phyloP scores from a whole-genome alignment of 2,113 vertebrate species.

The Pelecanus crispus region DNA sequence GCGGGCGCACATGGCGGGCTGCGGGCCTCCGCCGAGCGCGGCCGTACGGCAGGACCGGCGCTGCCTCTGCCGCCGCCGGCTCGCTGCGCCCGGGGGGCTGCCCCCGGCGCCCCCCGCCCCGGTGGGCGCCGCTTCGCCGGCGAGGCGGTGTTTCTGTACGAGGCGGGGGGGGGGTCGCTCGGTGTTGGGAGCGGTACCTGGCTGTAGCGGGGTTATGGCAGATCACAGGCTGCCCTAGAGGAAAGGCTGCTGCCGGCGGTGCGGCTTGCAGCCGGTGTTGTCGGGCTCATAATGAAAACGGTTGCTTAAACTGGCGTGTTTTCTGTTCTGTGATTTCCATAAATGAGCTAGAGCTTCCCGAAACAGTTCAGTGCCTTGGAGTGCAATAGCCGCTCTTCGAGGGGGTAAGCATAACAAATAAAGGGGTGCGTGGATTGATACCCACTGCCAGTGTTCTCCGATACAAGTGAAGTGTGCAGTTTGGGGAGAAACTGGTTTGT shows the following conservation, averaged over 20 bases:
- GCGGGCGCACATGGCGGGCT: neutral
- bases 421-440: accelerated
- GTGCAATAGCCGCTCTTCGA: accelerated
- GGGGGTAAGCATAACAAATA: accelerated
- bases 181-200: neutral
- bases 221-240: neutral
- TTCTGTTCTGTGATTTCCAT: accelerated
- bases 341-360: accelerated
- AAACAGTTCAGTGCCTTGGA: accelerated
- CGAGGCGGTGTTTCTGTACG: too few relatives aligned
- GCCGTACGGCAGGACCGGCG: accelerated
- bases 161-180: too few relatives aligned
- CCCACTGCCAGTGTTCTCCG: accelerated
- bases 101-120: too few relatives aligned
- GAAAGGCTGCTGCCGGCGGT: too few relatives aligned
- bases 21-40: neutral
- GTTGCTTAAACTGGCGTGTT: accelerated
- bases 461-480: accelerated
- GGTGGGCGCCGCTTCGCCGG: too few relatives aligned
- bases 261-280: neutral
- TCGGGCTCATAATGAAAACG: accelerated
- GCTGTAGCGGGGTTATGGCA: neutral
- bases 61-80: neutral
- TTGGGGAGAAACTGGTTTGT: neutral
- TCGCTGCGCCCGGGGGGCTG: too few relatives aligned